Evolutionary conservation across 2,797 vertebrate genomes (phyloP), one percentile per base, ranked within the genome.

Genomic region (Apogon talboti): DNA sequence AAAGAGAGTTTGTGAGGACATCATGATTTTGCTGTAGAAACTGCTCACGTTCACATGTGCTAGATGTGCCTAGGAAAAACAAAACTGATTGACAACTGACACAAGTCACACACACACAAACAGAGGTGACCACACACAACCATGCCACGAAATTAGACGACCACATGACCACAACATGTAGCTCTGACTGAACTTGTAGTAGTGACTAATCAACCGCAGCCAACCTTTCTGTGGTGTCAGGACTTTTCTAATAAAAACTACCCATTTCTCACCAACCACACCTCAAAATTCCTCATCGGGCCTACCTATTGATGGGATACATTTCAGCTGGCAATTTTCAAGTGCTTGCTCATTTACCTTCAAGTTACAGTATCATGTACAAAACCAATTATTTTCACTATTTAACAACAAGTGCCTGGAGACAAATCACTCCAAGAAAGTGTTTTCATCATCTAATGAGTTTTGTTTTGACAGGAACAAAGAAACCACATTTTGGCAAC

Each of bases 131-230:
- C 66, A 72, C 61, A 84, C 69, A 89, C 78, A 79, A 63, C 38
- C 90, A 91, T 86, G 85, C 84, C 73, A 85, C 83, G 79, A 55
- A 73, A 80, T 40, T 46, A 53, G 57, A 87, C 73, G 40, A 78
- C 60, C 30, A 81, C 73, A 74, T 48, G 54, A 88, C 53, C 65
- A 83, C 70, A 72, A 83, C 70, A 76, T 69, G 66, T 67, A 80
- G 38, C 67, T 50, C 55, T 54, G 11, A 28, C 48, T 24, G 24
- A 13, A 18, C 4, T 44, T 41, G 33, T 10, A 56, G 30, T 44
- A 38, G 49, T 71, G 13, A 51, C 21, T 10, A 10, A 11, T 41
- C 45, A 41, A 51, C 56, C 54, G 50, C 37, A 59, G 19, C 50
- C 61, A 19, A n/a, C 10, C 0, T 55, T 67, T 50, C 45, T 51